phyloP scores from a whole-genome alignment of 2,888 invertebrate genomes.

The Ophion slaviceki region DNA sequence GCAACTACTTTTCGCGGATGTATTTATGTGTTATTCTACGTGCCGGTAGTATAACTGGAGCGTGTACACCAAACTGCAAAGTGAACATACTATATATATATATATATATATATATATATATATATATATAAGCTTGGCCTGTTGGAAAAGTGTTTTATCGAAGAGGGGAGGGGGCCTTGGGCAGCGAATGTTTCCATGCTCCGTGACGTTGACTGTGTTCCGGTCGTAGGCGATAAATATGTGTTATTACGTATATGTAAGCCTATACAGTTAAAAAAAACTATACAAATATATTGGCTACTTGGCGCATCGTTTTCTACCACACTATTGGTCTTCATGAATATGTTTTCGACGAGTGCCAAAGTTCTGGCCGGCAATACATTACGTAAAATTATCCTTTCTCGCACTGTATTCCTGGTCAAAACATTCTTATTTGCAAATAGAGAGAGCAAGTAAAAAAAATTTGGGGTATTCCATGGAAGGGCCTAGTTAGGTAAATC shows the following conservation, averaged over 20 bases:
- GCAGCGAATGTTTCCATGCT: slow-evolving; percentile 63
- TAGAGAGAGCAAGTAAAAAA: too few species aligned
- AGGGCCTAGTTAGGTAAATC: too few species aligned
- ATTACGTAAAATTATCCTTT: too few species aligned
- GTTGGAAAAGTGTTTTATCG: slow-evolving; percentile 75
- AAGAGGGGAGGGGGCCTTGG: not conserved
- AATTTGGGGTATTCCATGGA: too few species aligned
- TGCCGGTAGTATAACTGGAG: slow-evolving; percentile 72
- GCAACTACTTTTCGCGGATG: slow-evolving; percentile 78
- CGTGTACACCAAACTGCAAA: slow-evolving; percentile 50
- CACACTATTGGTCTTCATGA: not conserved
- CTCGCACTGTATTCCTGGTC: too few species aligned
- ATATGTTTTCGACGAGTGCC: too few species aligned
- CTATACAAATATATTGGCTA: slow-evolving; percentile 41
- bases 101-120: slow-evolving; percentile 30
- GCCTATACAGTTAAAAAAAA: not conserved
- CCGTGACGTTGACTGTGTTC: slow-evolving; percentile 67
- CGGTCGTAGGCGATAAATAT: slow-evolving; percentile 74
- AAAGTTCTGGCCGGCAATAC: too few species aligned
- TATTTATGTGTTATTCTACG: slow-evolving; percentile 79
- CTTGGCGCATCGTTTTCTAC: not conserved
- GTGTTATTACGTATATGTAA: slow-evolving; percentile 70
- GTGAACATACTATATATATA: slow-evolving; percentile 12
- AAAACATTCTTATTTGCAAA: too few species aligned
- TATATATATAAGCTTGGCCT: slow-evolving; percentile 12